Conservation (phyloP, 1,140 invertebrate species). For the Penaeus japonicus region DNA sequence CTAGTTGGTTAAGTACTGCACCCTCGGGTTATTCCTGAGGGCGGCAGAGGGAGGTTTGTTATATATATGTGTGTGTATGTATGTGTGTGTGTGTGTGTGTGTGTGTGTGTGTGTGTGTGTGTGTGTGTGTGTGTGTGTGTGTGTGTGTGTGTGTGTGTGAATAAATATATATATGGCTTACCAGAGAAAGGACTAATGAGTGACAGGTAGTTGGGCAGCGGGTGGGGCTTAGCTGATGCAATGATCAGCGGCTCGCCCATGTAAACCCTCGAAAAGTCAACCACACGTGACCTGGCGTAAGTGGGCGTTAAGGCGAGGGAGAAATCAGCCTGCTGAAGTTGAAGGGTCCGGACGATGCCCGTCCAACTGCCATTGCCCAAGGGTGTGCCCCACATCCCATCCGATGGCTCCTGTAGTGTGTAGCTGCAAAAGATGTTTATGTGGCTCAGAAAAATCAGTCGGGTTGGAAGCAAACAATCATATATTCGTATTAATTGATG, state of each 20-base stretch:
- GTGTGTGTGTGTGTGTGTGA: no score
- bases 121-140: no score
- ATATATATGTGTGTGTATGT: no score
- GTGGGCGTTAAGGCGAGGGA: not conserved
- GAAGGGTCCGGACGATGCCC: slow-evolving; percentile 17
- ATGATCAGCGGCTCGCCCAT: slow-evolving; percentile 13
- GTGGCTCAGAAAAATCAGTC: no score
- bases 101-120: no score
- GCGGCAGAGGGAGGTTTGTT: no score
- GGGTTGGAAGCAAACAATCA: no score
- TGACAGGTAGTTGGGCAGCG: not conserved
- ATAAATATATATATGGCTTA: no score
- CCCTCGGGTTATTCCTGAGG: no score
- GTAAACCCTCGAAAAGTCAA: slow-evolving; percentile 21
- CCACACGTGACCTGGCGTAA: not conserved
- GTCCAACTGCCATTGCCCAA: slow-evolving; percentile 4
- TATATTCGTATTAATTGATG: no score
- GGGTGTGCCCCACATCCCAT: slow-evolving; percentile 15
- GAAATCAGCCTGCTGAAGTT: slow-evolving; percentile 11
- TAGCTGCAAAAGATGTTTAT: not conserved
- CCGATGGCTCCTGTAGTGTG: not conserved
- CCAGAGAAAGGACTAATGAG: slow-evolving; percentile 21
- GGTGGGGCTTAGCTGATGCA: slow-evolving; percentile 2
- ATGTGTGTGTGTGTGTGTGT: no score
- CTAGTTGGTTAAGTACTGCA: no score